Base-by-base conservation (phyloP, 1,140 invertebrate species). In the Odontomachus brunneus region DNA sequence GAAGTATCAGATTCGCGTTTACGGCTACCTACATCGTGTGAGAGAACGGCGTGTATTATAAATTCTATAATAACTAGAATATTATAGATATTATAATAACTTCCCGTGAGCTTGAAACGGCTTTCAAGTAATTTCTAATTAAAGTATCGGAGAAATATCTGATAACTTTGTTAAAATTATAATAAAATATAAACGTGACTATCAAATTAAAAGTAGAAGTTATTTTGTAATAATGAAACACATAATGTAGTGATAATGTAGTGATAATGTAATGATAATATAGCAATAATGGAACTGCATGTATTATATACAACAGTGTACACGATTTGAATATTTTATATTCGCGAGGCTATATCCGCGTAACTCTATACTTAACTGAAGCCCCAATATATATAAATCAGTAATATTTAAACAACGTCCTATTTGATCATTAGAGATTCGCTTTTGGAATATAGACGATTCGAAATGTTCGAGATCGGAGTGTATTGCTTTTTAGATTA, bases 11-110 rank as follows among this genome's bases (percentile, higher is more conserved):
- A 44, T 44, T 44, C 38, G 38, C 38, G 38, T 11, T 1, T 44
- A 44, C 9, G 4, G 3, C 9, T 33, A 33, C 29, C 5, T 33
- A 33, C 5, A 33, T 5, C 5, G 29, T 33, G 29, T 33, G 29
- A 33, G n/a, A 76, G 15, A 2, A 0, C 17, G 29, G 44, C 11
- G 19, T 48, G 62, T 33, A 51, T 75, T 51, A 75, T 44, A 59
- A 49, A 29, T 75, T 49, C 44, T 75, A 14, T 29, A 19, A 63
- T 49, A 63, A 48, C 38, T 75, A n/a, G n/a, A n/a, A n/a, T n/a
- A n/a, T n/a, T 12, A 12, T 2, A 29, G 29, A 29, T 75, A 29
- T 44, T 75, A 14, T 29, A 19, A 63, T 49, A 63, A 48, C 38
- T 75, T 12, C 2, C 3, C 3, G 22, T 44, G 15, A 75, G 48